Conservation (phyloP, 2,888 invertebrate genomes). For the Ochropleura plecta region DNA sequence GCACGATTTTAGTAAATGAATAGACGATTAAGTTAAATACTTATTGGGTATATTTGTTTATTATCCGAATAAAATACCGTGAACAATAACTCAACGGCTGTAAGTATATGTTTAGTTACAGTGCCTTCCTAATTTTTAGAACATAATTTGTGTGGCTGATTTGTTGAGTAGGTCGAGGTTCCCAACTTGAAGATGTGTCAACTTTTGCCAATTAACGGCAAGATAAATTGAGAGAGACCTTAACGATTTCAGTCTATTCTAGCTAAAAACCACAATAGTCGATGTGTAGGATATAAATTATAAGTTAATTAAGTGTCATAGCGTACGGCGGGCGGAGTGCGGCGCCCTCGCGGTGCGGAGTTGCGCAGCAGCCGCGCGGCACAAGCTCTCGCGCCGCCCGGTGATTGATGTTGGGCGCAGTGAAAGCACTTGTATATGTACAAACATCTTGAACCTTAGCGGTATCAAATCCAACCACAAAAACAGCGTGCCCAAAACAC, state of each 20-base stretch:
- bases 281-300: constrained; percentile 69
- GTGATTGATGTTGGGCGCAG: constrained; percentile 85
- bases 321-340: constrained; percentile 27
- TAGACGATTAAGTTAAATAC: constrained; percentile 66
- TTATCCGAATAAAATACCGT: constrained; percentile 67
- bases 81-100: constrained; percentile 62
- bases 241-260: constrained; percentile 44
- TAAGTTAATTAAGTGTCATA: constrained; percentile 73
- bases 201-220: not conserved
- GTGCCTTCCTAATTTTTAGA: constrained; percentile 24
- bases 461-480: constrained; percentile 85
- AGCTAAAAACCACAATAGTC: constrained; percentile 53
- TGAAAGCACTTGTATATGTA: constrained; percentile 85
- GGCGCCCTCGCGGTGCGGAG: constrained; percentile 14
- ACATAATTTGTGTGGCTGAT: not conserved
- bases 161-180: not conserved
- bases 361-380: constrained; percentile 49
- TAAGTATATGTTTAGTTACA: constrained; percentile 50
- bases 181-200: not conserved
- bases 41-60: constrained; percentile 64
- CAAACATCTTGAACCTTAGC: constrained; percentile 81
- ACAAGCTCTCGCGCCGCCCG: constrained; percentile 48
- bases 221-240: not conserved
- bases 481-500: constrained; percentile 83
- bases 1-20: constrained; percentile 81